These are phyloP conservation scores for Dione juno DNA, from an alignment of 2,888 invertebrate species.

Conservation along the genomic window DNA sequence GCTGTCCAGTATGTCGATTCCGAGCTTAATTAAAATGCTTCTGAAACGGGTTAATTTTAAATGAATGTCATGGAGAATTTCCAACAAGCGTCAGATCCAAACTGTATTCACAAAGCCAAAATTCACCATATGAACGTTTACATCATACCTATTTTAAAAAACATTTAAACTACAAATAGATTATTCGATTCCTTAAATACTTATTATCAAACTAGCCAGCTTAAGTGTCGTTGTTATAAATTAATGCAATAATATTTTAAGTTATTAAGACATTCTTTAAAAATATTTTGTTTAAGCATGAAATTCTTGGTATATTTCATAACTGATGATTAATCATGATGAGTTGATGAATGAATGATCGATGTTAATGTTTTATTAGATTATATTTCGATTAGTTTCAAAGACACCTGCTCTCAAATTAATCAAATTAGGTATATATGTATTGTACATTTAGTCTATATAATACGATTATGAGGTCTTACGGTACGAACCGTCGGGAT, in stretches of 20 bases:
- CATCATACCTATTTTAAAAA: not conserved
- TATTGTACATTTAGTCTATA: constrained; percentile 21
- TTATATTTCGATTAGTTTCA: not conserved
- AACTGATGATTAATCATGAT: no score
- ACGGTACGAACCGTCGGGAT: constrained; percentile 48
- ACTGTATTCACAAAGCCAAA: constrained; percentile 14
- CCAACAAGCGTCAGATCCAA: constrained; percentile 24
- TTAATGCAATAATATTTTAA: not conserved
- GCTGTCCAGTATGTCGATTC: constrained; percentile 63
- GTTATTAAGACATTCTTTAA: no score
- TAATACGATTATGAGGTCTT: constrained; percentile 38
- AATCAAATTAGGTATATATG: not conserved
- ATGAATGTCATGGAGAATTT: constrained; percentile 46
- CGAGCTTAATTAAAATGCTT: constrained; percentile 65
- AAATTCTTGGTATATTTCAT: not conserved
- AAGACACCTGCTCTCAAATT: not conserved
- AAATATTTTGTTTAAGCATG: not conserved
- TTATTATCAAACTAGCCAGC: not conserved
- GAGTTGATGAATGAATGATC: not conserved
- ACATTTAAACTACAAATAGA: not conserved
- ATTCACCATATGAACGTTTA: not conserved
- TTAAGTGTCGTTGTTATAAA: no score
- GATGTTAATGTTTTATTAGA: not conserved
- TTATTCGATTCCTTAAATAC: not conserved
- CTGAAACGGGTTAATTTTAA: constrained; percentile 59